These are phyloP conservation scores for Rhinophrynus dorsalis DNA, from an alignment of 2,797 vertebrate species.

Conservation along the genomic window DNA sequence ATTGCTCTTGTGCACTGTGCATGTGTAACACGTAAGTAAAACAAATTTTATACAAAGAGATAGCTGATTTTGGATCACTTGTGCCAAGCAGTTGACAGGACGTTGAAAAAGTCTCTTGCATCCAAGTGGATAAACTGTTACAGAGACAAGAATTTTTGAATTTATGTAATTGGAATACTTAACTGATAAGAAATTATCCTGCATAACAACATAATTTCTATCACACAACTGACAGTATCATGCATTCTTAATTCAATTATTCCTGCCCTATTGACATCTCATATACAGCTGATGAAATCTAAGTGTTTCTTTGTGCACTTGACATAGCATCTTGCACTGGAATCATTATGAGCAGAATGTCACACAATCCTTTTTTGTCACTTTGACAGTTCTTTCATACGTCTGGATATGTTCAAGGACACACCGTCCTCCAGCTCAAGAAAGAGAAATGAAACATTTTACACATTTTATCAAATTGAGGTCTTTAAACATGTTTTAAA, in stretches of 20 bases:
- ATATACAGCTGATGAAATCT: background rate
- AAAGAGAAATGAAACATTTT: background rate
- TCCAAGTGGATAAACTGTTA: no score
- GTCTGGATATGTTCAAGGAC: background rate
- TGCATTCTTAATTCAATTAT: constrained; percentile 9
- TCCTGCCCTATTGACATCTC: background rate
- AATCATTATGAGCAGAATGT: background rate
- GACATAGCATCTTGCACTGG: background rate
- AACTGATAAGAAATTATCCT: background rate
- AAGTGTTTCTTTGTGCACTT: constrained; percentile 1
- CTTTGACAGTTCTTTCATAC: background rate
- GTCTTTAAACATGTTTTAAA: background rate
- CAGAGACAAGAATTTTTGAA: no score
- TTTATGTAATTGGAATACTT: no score
- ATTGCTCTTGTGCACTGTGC: no score
- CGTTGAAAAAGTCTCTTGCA: no score
- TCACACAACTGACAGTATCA: background rate
- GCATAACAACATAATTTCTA: background rate
- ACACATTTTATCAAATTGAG: background rate
- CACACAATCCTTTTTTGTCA: background rate
- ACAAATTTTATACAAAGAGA: no score
- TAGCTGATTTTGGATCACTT: no score
- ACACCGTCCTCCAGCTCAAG: background rate
- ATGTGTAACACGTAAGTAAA: no score
- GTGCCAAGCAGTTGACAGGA: no score